Evolutionary conservation across 2,113 vertebrate species (phyloP), one percentile per base, ranked within the genome.

Genomic region (Daubentonia madagascariensis): DNA sequence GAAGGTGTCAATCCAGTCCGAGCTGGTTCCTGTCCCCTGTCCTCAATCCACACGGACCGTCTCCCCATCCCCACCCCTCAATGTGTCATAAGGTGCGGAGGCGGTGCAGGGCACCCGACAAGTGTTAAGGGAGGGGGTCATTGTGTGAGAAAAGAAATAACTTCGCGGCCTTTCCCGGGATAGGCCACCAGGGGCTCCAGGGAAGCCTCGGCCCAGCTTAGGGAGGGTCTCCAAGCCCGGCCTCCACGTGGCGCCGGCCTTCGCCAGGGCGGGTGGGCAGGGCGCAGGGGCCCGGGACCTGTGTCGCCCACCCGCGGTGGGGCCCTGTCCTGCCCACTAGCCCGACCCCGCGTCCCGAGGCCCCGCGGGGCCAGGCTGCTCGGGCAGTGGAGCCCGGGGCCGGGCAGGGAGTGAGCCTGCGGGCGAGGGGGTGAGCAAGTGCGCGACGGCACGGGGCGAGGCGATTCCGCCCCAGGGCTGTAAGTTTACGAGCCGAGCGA

Each of bases 11-110:
- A 16, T 72, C 43, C 45, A 43, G 23, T 25, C 20, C 0, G 7
- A 23, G 8, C 25, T 1, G 12, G 14, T 6, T n/a, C 28, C 37
- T 52, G 37, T n/a, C 28, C 28, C 67, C 45, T 70, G 3, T 8
- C 1, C 23, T 25, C 35, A 13, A 40, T 48, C 40, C 59, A 17
- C 65, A 63, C 0, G 10, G 17, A 5, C 35, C 1, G 0, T 45
- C 25, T 30, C 6, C 37, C 37, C 0, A 4, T 23, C 8, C 2
- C 54, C 23, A 8, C 59, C 18, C 54, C 18, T 20, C 45, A 0
- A 7, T 48, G 12, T 2, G 45, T 28, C 30, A 25, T 5, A 65
- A 37, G 25, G 8, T 50, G 12, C 4, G 1, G 2, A 70, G 25
- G 32, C 45, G 1, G 28, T 9, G 8, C 6, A 0, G 3, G 10